These are phyloP conservation scores for Caerostris darwini DNA, from an alignment of 1,140 invertebrate species.

Conservation along the genomic window DNA sequence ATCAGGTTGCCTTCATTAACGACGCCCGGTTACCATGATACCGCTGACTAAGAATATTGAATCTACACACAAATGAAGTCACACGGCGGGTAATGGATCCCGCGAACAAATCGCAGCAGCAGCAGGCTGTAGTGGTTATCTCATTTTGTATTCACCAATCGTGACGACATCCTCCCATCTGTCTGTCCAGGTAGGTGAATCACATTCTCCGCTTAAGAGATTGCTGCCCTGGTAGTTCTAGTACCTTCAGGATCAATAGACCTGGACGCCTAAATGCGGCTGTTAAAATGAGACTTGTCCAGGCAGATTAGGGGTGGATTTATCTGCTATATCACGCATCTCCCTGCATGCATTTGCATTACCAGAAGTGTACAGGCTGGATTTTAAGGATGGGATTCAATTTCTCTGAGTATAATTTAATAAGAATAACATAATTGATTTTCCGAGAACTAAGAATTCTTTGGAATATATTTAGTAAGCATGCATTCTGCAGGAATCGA, in stretches of 20 bases:
- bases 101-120: conserved; percentile 16
- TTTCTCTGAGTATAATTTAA: too few relatives aligned
- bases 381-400: too few relatives aligned
- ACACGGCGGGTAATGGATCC: conserved; percentile 16
- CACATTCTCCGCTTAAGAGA: conserved; percentile 10
- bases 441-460: too few relatives aligned
- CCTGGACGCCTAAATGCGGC: background rate
- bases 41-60: conserved; percentile 54
- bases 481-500: too few relatives aligned
- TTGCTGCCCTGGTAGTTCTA: background rate
- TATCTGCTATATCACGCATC: too few relatives aligned
- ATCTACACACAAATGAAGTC: conserved; percentile 58
- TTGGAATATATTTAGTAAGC: too few relatives aligned
- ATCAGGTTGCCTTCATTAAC: conserved; percentile 51
- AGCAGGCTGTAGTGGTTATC: background rate
- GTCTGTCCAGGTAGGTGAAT: conserved; percentile 21
- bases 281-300: background rate
- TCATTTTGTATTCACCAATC: conserved; percentile 51
- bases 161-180: conserved; percentile 15
- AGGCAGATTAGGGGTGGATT: background rate
- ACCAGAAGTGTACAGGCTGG: too few relatives aligned
- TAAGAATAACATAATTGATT: too few relatives aligned
- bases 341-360: too few relatives aligned
- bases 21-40: conserved; percentile 27
- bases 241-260: background rate